Evolutionary conservation across 2,113 vertebrate genomes (phyloP).

Genomic region (Catagonus wagneri): DNA sequence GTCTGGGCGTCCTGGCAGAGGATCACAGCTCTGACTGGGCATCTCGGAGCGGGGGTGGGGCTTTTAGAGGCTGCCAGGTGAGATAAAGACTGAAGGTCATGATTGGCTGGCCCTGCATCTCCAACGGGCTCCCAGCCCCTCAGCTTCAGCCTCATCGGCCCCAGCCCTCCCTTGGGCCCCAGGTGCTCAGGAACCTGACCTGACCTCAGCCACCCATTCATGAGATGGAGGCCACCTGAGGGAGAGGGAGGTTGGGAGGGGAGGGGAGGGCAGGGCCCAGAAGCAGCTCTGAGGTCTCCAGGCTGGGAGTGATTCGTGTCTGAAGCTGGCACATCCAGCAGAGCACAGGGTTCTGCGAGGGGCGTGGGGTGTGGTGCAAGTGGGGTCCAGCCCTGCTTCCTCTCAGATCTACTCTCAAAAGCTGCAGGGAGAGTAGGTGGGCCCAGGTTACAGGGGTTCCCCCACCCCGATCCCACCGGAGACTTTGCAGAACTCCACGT

Average conservation of each 20-base stretch:
- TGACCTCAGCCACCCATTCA: neutral
- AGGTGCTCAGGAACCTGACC: neutral
- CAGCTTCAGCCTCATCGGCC: neutral
- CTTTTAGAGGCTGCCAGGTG: neutral
- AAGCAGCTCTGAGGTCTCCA: neutral
- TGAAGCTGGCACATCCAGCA: neutral
- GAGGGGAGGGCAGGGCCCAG: neutral
- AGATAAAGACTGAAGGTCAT: neutral
- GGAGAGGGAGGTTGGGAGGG: neutral
- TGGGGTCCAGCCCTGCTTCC: neutral
- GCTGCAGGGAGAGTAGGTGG: neutral
- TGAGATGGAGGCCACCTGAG: accelerated
- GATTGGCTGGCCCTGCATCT: neutral
- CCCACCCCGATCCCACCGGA: neutral
- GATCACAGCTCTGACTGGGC: neutral
- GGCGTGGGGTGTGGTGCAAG: neutral
- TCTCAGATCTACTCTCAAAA: neutral
- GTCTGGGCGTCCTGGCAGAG: neutral
- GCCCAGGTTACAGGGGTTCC: neutral
- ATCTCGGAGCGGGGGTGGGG: neutral
- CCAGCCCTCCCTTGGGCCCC: neutral
- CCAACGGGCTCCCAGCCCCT: neutral
- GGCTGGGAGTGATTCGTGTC: neutral
- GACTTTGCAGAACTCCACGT: neutral
- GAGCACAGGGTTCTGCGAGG: neutral